Percentiles rank a stretch among this genome's conserved stretches.
These are phyloP conservation scores for Drosophila bunnanda DNA, from an alignment of 2,888 invertebrate species.

Conservation along the genomic window DNA sequence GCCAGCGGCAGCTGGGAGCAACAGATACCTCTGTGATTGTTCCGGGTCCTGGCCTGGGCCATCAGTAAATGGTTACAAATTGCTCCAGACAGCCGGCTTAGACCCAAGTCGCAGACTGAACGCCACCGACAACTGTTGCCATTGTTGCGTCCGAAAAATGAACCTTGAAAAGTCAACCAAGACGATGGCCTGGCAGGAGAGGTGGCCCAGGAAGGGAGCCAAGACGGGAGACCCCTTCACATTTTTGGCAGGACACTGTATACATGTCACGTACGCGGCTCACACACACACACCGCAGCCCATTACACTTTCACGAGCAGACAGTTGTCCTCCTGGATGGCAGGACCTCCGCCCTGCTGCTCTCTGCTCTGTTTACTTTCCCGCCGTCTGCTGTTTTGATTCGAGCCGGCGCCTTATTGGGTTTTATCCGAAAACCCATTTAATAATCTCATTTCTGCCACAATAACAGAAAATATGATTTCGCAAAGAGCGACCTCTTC, in stretches of 20 bases:
- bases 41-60: constrained; percentile 11
- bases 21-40: constrained; percentile 17
- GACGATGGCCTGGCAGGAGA: constrained; percentile 13
- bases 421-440: constrained; percentile 78
- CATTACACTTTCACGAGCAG: constrained; percentile 69
- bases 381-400: constrained; percentile 58
- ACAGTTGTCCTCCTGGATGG: constrained; percentile 59
- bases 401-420: constrained; percentile 69
- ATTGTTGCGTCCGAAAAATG: constrained; percentile 61
- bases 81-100: constrained; percentile 64
- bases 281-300: constrained; percentile 47
- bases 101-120: constrained; percentile 17
- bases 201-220: background rate
- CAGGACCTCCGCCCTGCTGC: background rate
- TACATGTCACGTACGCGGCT: constrained; percentile 75
- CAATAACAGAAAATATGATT: constrained; percentile 82
- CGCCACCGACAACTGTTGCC: constrained; percentile 65
- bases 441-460: constrained; percentile 81
- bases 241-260: constrained; percentile 51
- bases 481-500: constrained; percentile 55
- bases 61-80: constrained; percentile 71
- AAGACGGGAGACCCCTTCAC: background rate
- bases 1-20: constrained; percentile 21
- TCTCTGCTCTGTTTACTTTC: constrained; percentile 63
- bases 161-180: constrained; percentile 78